A percentile compares a stretch with the other conserved stretches of the same genome.
Conservation (phyloP, 2,888 invertebrate species). For the Malthinus seriepunctatus region DNA sequence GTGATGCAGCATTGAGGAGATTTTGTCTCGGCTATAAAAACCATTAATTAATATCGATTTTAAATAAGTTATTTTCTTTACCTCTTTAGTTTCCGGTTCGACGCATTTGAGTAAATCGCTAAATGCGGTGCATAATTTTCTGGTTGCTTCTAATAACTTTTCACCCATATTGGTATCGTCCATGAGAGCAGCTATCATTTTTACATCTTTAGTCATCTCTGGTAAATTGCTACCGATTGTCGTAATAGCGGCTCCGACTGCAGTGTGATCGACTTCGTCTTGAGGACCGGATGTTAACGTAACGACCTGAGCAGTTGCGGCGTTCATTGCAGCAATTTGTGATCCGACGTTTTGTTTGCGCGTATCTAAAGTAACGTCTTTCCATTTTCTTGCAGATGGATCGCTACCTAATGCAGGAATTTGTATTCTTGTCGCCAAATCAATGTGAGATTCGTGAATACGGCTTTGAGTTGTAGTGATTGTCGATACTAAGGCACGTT, state of each 20-base stretch:
- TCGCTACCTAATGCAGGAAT: conserved; percentile 80
- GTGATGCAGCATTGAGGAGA: conserved; percentile 91
- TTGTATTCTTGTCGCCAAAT: conserved; percentile 59
- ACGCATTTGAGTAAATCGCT: conserved; percentile 93
- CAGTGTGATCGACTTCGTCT: conserved; percentile 92
- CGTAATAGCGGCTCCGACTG: conserved; percentile 95
- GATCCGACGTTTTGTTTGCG: conserved; percentile 96
- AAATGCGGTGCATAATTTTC: conserved; percentile 90
- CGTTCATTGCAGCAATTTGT: conserved; percentile 98
- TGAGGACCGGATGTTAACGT: conserved; percentile 63
- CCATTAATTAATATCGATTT: conserved; percentile 14
- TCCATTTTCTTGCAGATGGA: conserved; percentile 89
- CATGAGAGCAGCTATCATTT: conserved; percentile 93
- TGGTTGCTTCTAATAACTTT: conserved; percentile 86
- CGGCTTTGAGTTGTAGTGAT: conserved; percentile 88
- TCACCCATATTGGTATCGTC: conserved; percentile 84
- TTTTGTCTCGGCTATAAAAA: conserved; percentile 78
- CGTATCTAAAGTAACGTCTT: conserved; percentile 90
- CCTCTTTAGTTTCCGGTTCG: conserved; percentile 89
- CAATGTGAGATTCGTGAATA: conserved; percentile 83
- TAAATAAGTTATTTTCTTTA: conserved; percentile 21
- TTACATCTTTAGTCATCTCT: conserved; percentile 92
- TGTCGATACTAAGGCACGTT: conserved; percentile 88
- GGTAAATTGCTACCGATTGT: conserved; percentile 96
- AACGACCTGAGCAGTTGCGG: conserved; percentile 88